Evolutionary conservation across 2,888 invertebrate species (phyloP), one percentile per base, ranked within the genome.

Genomic region (Cheilosia vulpina): DNA sequence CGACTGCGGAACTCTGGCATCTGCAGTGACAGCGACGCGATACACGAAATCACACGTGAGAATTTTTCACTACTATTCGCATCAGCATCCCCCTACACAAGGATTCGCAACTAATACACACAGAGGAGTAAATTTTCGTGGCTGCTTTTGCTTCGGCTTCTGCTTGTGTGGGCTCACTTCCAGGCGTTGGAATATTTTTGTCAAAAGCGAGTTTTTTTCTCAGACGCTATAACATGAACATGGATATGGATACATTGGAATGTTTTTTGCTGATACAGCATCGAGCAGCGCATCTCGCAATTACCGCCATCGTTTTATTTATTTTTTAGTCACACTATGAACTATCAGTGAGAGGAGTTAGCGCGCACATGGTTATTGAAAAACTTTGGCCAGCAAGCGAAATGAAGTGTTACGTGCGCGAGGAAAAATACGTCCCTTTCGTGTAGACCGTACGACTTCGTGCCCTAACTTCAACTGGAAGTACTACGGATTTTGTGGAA

Each of bases 381-480:
- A 21, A 17, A 19, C 47, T n/a, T 27, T 7, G 9, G 11, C 24
- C 6, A 15, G 4, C 7, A 19, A 47, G 6, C 9, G 17, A 47
- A 47, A 47, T n/a, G 55, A 31, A 34, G 9, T 47, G n/a, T 17
- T 47, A 47, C 47, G 47, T 17, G 47, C n/a, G 17, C 11, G 19
- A 17, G 27, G 17, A 15, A 52, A 53, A 71, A 15, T 13, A 27
- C 41, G 13, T 58, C 15, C 19, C 24, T 41, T 34, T 45, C 21
- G 1, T 11, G 43, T 19, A 63, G 73, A 83, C 80, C 81, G 76
- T 52, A 41, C 72, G 62, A 77, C 76, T 77, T 71, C 57, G 53
- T 77, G 81, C 72, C 55, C 72, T 68, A 71, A 76, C 85, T 81
- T 85, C 76, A 19, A 85, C 85, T 85, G 85, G 81, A 85, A 85